Conservation (phyloP, 1,140 invertebrate genomes). For the Zaprionus tsacasi region DNA sequence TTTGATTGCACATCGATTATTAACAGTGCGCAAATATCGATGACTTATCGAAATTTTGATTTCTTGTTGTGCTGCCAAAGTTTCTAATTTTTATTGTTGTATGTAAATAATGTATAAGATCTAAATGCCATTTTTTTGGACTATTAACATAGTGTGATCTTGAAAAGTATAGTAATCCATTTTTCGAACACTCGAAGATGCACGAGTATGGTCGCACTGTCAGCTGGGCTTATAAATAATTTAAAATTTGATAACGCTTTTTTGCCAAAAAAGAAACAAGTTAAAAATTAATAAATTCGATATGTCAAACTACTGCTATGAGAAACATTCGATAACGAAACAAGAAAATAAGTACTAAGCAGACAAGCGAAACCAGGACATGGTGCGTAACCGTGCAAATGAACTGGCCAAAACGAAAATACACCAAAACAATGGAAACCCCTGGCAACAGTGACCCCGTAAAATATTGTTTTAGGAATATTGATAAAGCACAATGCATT, state of each 20-base stretch:
- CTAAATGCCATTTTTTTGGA: too few relatives aligned
- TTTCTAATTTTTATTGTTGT: too few relatives aligned
- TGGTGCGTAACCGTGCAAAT: conserved; percentile 52
- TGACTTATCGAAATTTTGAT: neutral
- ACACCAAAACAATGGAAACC: conserved; percentile 70
- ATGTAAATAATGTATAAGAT: too few relatives aligned
- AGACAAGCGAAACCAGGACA: conserved; percentile 38
- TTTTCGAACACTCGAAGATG: too few relatives aligned
- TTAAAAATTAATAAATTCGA: too few relatives aligned
- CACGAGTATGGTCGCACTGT: too few relatives aligned
- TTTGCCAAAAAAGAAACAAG: too few relatives aligned
- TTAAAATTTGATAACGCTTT: too few relatives aligned
- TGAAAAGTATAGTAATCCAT: too few relatives aligned
- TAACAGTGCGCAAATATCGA: neutral
- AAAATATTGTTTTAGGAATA: conserved; percentile 52
- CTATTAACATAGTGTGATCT: too few relatives aligned
- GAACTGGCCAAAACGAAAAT: conserved; percentile 64
- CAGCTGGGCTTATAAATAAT: too few relatives aligned
- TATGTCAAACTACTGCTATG: neutral
- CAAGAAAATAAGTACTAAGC: neutral
- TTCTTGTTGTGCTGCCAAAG: neutral
- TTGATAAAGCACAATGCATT: conserved; percentile 69
- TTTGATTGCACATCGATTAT: neutral
- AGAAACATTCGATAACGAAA: neutral
- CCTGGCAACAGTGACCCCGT: conserved; percentile 62